Conservation (phyloP, 2,113 vertebrate species). For the Cynocephalus volans region DNA sequence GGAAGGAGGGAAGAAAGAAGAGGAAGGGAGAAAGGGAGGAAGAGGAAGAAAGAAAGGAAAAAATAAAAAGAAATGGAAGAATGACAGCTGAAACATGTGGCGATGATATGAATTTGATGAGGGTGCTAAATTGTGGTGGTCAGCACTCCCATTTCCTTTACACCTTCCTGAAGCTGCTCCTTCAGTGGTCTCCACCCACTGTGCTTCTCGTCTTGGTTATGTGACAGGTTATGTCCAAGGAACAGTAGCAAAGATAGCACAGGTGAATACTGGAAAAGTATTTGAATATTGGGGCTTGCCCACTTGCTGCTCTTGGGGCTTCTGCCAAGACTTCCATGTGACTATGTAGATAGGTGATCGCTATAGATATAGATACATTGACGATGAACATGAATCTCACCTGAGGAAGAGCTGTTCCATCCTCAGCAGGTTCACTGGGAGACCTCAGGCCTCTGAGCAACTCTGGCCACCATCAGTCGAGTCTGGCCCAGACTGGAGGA, state of each 20-base stretch:
- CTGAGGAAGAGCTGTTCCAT: background rate
- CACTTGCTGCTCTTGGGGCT: background rate
- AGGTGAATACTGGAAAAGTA: background rate
- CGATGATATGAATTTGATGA: background rate
- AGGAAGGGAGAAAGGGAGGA: too few relatives aligned
- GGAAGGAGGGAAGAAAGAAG: too few relatives aligned
- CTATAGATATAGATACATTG: background rate
- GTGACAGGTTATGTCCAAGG: background rate
- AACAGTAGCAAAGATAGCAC: background rate
- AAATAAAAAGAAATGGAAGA: background rate
- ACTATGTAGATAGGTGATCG: background rate
- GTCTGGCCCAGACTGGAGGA: background rate
- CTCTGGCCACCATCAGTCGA: background rate
- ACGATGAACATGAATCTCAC: background rate
- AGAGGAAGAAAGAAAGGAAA: background rate
- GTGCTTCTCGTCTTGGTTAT: background rate
- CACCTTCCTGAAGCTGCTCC: rapidly evolving
- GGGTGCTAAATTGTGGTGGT: rapidly evolving
- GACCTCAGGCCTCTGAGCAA: background rate
- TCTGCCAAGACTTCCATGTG: background rate
- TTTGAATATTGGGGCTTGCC: background rate
- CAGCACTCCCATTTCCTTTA: rapidly evolving
- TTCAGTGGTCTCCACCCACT: background rate
- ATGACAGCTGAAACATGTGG: background rate
- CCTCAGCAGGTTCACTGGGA: background rate